These are phyloP conservation scores for Automeris io DNA, from an alignment of 2,888 invertebrate genomes.

Conservation along the genomic window DNA sequence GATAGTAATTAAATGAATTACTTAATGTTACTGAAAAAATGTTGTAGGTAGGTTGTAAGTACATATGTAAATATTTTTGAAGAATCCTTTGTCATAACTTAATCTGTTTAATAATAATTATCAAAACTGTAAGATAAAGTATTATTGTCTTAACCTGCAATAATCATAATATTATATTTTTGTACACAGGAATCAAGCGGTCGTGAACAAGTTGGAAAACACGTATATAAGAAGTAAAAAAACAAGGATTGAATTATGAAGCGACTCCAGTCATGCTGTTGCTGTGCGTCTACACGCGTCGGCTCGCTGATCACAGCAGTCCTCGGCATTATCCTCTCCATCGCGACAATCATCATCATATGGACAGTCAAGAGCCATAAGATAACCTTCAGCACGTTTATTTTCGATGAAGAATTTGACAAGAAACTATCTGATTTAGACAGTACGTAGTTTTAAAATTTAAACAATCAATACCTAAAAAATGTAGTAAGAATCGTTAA, in stretches of 20 bases:
- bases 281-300: conserved; percentile 82
- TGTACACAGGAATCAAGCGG: conserved; percentile 37
- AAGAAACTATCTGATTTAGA: conserved; percentile 78
- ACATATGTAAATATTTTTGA: no score
- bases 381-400: conserved; percentile 85
- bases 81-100: no score
- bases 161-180: no score
- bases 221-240: conserved; percentile 8
- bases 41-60: no score
- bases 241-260: conserved; percentile 37
- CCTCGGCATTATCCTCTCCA: conserved; percentile 85
- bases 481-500: no score
- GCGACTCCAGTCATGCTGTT: conserved; percentile 81
- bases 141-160: no score
- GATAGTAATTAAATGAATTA: no score
- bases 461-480: no score
- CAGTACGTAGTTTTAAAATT: conserved; percentile 59
- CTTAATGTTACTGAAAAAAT: no score
- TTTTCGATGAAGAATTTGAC: conserved; percentile 79
- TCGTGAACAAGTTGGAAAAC: conserved; percentile 21
- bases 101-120: no score
- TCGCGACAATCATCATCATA: conserved; percentile 81
- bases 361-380: conserved; percentile 75
- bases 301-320: conserved; percentile 85
- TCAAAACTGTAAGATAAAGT: no score